These are phyloP conservation scores for Eretmocerus hayati DNA, from an alignment of 2,888 invertebrate genomes.

Conservation along the genomic window DNA sequence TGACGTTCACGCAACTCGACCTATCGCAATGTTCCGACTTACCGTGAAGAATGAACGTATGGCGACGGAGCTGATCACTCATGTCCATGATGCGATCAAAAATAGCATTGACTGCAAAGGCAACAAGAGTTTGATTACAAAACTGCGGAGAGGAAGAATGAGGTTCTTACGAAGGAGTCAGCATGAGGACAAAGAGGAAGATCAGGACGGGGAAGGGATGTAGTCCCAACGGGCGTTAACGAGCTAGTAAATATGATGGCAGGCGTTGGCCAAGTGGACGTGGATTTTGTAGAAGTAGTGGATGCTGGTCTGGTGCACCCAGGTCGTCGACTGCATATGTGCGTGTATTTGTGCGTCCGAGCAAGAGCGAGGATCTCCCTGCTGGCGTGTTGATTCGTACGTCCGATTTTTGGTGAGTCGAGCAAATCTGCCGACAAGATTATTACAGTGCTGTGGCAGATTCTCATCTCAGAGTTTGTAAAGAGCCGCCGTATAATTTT, in stretches of 20 bases:
- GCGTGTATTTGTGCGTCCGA: neutral
- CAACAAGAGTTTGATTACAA: too few relatives aligned
- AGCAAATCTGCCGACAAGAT: conserved; percentile 41
- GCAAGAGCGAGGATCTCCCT: neutral
- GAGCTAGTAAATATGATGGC: conserved; percentile 48
- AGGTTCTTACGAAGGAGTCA: too few relatives aligned
- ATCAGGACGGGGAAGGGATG: too few relatives aligned
- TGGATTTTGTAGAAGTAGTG: conserved; percentile 19
- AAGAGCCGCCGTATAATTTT: conserved; percentile 47
- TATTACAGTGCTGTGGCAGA: conserved; percentile 44
- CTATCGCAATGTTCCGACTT: too few relatives aligned
- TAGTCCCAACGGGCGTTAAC: conserved; percentile 47
- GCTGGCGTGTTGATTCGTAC: conserved; percentile 6
- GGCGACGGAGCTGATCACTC: too few relatives aligned
- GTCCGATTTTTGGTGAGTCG: conserved; percentile 22
- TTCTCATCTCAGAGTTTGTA: conserved; percentile 46
- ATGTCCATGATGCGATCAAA: too few relatives aligned
- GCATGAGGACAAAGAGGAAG: too few relatives aligned
- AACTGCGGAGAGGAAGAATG: too few relatives aligned
- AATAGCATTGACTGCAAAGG: too few relatives aligned
- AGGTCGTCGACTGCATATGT: too few relatives aligned
- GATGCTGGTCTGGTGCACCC: conserved; percentile 9
- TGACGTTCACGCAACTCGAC: too few relatives aligned
- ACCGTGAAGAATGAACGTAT: too few relatives aligned
- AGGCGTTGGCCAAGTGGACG: conserved; percentile 33